Conservation (phyloP, 1,140 invertebrate species). For the Calliopsis andreniformis region DNA sequence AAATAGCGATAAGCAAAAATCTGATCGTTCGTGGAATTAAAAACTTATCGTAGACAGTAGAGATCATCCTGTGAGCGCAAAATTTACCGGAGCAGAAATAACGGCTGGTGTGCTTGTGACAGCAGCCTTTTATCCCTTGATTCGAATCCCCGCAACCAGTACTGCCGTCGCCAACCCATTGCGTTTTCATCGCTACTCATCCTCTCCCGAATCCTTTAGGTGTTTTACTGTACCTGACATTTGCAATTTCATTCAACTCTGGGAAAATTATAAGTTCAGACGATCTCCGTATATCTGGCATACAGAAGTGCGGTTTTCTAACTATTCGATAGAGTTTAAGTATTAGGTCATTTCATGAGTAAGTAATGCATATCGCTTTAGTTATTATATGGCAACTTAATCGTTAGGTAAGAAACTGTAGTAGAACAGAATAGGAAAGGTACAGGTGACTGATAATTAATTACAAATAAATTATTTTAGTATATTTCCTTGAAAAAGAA, state of each 20-base stretch:
- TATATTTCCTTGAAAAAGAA: too few relatives aligned
- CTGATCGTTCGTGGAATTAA: constrained; percentile 41
- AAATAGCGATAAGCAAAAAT: constrained; percentile 21
- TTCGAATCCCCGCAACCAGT: constrained; percentile 63
- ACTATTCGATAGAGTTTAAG: too few relatives aligned
- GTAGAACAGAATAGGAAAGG: too few relatives aligned
- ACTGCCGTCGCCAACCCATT: too few relatives aligned
- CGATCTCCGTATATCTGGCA: constrained; percentile 1
- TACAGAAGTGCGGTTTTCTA: background rate
- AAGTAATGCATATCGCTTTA: too few relatives aligned
- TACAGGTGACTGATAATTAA: too few relatives aligned
- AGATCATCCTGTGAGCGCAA: constrained; percentile 71
- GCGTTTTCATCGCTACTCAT: constrained; percentile 75
- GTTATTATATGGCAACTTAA: too few relatives aligned
- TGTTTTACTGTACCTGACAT: constrained; percentile 78
- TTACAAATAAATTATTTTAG: too few relatives aligned
- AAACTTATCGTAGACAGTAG: constrained; percentile 64
- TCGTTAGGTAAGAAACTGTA: too few relatives aligned
- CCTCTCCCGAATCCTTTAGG: constrained; percentile 73
- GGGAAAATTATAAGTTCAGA: constrained; percentile 79
- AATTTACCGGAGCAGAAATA: constrained; percentile 80
- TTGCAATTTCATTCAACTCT: constrained; percentile 77
- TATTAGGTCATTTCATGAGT: too few relatives aligned
- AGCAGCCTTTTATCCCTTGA: constrained; percentile 69
- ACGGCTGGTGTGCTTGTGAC: constrained; percentile 80